A percentile compares a stretch with the other conserved stretches of the same genome.
phyloP scores from a whole-genome alignment of 2,888 invertebrate species.

The Glaucopsyche alexis region DNA sequence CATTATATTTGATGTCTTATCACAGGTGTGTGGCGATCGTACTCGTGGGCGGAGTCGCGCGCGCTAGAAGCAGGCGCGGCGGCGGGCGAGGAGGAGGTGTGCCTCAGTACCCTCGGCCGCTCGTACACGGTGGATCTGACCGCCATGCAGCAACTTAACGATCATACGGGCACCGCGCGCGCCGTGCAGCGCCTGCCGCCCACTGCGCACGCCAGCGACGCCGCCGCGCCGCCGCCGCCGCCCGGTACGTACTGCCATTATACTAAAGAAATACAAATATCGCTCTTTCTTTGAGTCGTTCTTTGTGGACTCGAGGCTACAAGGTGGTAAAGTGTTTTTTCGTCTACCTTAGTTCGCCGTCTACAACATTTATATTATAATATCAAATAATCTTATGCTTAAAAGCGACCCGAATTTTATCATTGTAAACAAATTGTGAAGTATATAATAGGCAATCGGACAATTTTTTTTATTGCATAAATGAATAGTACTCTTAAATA shows the following conservation, averaged over 20 bases:
- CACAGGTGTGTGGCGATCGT: constrained; percentile 91
- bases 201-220: constrained; percentile 46
- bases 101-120: constrained; percentile 93
- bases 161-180: constrained; percentile 96
- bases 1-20: background rate
- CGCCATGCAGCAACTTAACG: constrained; percentile 99
- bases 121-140: constrained; percentile 98
- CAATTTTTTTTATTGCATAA: too few species aligned
- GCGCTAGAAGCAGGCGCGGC: constrained; percentile 97
- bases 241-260: constrained; percentile 34
- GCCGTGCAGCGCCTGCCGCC: constrained; percentile 92
- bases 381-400: too few species aligned
- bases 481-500: too few species aligned
- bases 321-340: too few species aligned
- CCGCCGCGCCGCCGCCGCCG: constrained; percentile 41
- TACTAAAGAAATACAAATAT: too few species aligned
- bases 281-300: too few species aligned
- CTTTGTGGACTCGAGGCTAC: too few species aligned
- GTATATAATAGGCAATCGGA: too few species aligned
- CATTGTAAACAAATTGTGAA: too few species aligned
- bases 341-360: too few species aligned
- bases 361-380: too few species aligned
- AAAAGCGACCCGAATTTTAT: too few species aligned
- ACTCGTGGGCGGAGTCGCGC: constrained; percentile 94
- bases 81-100: constrained; percentile 97